Conservation (phyloP, 1,140 invertebrate genomes). For the Latrodectus geometricus region DNA sequence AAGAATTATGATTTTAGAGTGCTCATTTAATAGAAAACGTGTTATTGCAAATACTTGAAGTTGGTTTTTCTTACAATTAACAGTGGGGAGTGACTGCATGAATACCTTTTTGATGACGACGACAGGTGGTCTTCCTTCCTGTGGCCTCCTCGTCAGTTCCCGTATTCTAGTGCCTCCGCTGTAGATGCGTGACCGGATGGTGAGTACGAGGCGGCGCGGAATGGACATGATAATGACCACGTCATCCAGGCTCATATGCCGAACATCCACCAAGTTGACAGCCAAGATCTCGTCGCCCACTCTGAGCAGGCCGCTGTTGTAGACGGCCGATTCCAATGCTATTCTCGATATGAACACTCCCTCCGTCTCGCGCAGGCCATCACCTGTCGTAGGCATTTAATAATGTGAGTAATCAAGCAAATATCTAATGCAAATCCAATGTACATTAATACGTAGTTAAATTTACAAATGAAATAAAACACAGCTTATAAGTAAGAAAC, state of each 20-base stretch:
- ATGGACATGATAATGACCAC: conserved; percentile 99
- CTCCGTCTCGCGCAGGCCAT: conserved; percentile 90
- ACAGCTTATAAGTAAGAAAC: too few relatives aligned
- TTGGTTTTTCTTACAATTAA: too few relatives aligned
- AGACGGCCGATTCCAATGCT: conserved; percentile 94
- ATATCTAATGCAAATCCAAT: too few relatives aligned
- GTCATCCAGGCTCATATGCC: conserved; percentile 97
- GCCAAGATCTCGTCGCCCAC: conserved; percentile 99
- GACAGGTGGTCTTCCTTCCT: conserved; percentile 25
- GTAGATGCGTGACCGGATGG: conserved; percentile 78
- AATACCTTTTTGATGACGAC: conserved; percentile 57
- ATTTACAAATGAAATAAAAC: too few relatives aligned
- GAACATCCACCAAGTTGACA: conserved; percentile 97
- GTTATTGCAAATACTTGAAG: too few relatives aligned
- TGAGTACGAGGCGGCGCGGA: conserved; percentile 91
- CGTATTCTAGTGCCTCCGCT: conserved; percentile 10
- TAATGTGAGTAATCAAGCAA: too few relatives aligned
- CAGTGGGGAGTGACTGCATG: too few relatives aligned
- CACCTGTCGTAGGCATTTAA: conserved; percentile 67
- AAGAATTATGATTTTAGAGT: too few relatives aligned
- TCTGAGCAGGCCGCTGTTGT: conserved; percentile 94
- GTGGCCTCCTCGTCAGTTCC: conserved; percentile 26
- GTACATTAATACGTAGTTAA: too few relatives aligned
- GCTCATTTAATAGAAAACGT: too few relatives aligned
- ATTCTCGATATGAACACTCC: conserved; percentile 99